Evolutionary conservation across 2,113 vertebrate species (phyloP), one percentile per base, ranked within the genome.

Genomic region (Campylorhamphus procurvoides): DNA sequence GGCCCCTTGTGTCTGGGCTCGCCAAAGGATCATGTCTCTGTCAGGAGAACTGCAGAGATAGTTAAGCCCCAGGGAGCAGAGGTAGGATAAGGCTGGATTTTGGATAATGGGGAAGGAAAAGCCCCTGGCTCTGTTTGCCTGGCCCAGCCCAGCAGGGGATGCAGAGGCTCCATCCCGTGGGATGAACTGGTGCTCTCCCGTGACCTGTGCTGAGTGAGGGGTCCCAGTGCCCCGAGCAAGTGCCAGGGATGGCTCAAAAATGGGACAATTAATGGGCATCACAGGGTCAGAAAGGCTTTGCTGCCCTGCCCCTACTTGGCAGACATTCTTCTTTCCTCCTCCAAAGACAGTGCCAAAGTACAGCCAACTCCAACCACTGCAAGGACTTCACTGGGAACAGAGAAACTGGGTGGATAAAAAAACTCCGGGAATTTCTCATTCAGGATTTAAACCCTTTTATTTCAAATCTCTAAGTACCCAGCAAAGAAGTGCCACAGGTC

Each of bases 121-220:
- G 14, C 10, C 35, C 27, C 20, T 3, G 7, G 14, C 12, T 24
- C 3, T 47, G 12, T 56, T 28, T 64, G 44, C 17, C 22, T 23
- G 24, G 15, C 37, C 44, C 62, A 29, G 60, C 52, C 22, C 47
- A 16, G 44, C 0, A 0, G 44, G 46, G n/a, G 42, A 42, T 72
- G 18, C 2, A 0, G 55, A 29, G 20, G 44, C 37, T 92, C 84
- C 42, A n/a, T 74, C 62, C 25, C 2, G 0, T 3, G 20, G 39
- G 69, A 42, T 15, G 31, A 31, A 18, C 39, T 1, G 2, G 20
- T 60, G 31, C 33, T n/a, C 35, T 53, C 20, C 60, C 3, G 0
- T 31, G 17, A 6, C 46, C 55, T 9, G 10, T 1, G 8, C 14
- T 9, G 28, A 64, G 11, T 0, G 0, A 47, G 33, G 24, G 18